These are phyloP conservation scores for Puma concolor DNA, from an alignment of 2,113 vertebrate species.

Conservation along the genomic window DNA sequence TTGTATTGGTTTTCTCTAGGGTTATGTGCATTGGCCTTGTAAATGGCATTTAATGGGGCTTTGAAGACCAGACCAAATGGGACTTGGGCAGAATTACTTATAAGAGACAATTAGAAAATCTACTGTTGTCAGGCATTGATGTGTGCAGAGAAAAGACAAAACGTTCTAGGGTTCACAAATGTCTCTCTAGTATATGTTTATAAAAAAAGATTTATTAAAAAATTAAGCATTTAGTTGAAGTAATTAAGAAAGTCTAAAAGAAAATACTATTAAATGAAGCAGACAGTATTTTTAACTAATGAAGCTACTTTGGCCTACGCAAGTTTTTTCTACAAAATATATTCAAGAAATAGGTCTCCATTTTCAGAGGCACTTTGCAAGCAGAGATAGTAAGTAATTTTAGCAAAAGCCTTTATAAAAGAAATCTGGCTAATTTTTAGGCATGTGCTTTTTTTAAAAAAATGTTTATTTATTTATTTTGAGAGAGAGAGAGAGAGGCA, in stretches of 20 bases:
- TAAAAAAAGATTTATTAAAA: slow-evolving; percentile 22
- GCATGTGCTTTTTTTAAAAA: not conserved
- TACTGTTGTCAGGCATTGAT: not conserved
- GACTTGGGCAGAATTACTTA: slow-evolving; percentile 19
- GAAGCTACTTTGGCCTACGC: not conserved
- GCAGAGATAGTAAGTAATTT: not conserved
- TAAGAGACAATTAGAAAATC: not conserved
- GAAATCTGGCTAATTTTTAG: not conserved
- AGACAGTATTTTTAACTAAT: slow-evolving; percentile 3
- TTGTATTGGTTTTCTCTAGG: slow-evolving; percentile 8
- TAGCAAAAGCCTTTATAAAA: not conserved
- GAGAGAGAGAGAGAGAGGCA: too few species aligned
- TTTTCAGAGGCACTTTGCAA: slow-evolving; percentile 26
- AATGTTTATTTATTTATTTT: too few species aligned
- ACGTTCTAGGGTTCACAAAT: not conserved
- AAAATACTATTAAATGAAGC: slow-evolving; percentile 51
- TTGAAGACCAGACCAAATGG: not conserved
- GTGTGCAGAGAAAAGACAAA: not conserved
- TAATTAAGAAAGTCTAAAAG: slow-evolving; percentile 54
- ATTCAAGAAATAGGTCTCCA: not conserved
- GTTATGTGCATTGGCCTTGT: not conserved
- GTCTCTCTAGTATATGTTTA: not conserved
- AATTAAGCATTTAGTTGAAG: slow-evolving; percentile 1
- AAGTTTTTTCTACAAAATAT: slow-evolving; percentile 1
- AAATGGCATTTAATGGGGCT: not conserved